Conservation (phyloP, 2,113 vertebrate genomes). For the Tragelaphus scriptus region DNA sequence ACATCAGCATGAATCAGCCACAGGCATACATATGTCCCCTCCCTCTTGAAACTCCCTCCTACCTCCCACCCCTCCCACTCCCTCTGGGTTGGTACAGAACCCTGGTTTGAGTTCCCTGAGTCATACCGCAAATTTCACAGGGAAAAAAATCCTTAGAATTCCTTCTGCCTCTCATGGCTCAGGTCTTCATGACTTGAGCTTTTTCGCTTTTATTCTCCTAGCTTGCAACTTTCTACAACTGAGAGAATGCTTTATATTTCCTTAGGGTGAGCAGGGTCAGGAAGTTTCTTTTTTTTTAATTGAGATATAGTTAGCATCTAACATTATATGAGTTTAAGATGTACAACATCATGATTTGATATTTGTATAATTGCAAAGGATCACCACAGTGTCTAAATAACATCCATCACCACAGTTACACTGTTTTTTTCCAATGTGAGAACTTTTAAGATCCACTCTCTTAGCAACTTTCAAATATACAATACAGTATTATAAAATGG, state of each 20-base stretch:
- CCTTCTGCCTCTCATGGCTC: not conserved
- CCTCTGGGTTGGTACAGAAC: not conserved
- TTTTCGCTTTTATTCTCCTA: not conserved
- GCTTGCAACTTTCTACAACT: not conserved
- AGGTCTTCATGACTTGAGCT: not conserved
- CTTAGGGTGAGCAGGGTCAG: not conserved
- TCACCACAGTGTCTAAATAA: not conserved
- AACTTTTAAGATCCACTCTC: not conserved
- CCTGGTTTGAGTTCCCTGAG: not conserved
- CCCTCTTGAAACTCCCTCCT: not conserved
- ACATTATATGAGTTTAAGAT: not conserved
- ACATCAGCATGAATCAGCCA: not conserved
- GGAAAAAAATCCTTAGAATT: not conserved
- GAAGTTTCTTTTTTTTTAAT: not conserved
- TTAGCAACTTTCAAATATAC: not conserved
- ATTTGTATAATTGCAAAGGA: not conserved
- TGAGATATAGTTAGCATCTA: not conserved
- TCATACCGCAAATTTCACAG: not conserved
- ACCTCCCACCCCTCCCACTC: not conserved
- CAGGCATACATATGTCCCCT: not conserved
- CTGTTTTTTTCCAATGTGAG: not conserved
- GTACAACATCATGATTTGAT: not conserved
- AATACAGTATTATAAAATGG: not conserved
- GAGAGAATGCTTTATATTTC: not conserved
- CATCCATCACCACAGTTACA: not conserved